Conservation (phyloP, 1,140 invertebrate species). For the Luehdorfia chinensis region DNA sequence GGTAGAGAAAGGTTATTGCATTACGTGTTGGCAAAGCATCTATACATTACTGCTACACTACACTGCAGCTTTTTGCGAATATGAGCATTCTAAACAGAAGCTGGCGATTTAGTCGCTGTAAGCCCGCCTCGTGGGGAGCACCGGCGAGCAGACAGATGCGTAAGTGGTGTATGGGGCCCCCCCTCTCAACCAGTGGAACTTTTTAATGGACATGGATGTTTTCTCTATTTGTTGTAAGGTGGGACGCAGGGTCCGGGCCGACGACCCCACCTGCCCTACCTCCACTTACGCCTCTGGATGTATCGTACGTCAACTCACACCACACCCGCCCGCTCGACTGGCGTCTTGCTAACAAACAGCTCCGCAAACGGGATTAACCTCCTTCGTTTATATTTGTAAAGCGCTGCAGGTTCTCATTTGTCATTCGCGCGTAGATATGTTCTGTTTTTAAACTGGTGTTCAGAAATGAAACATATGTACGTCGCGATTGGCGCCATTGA, state of each 20-base stretch:
- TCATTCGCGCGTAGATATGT: no score
- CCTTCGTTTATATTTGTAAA: no score
- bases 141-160: slow-evolving; percentile 64
- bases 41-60: slow-evolving; percentile 23
- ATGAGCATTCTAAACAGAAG: no score
- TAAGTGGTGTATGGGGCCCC: slow-evolving; percentile 25
- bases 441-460: not conserved
- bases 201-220: slow-evolving; percentile 64
- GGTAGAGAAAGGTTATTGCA: slow-evolving; percentile 38
- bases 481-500: no score
- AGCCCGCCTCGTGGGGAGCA: not conserved
- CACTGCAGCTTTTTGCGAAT: not conserved
- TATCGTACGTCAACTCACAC: slow-evolving; percentile 71
- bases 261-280: slow-evolving; percentile 75
- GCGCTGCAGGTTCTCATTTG: no score
- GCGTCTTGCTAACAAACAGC: slow-evolving; percentile 50
- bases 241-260: slow-evolving; percentile 73
- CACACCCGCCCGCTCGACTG: slow-evolving; percentile 1
- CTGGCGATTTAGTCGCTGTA: slow-evolving; percentile 20
- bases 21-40: slow-evolving; percentile 33
- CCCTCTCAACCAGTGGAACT: slow-evolving; percentile 30
- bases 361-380: not conserved
- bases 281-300: slow-evolving; percentile 78
- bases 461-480: no score
- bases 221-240: slow-evolving; percentile 76